Conservation (phyloP, 1,140 invertebrate genomes). For the Ooceraea biroi region DNA sequence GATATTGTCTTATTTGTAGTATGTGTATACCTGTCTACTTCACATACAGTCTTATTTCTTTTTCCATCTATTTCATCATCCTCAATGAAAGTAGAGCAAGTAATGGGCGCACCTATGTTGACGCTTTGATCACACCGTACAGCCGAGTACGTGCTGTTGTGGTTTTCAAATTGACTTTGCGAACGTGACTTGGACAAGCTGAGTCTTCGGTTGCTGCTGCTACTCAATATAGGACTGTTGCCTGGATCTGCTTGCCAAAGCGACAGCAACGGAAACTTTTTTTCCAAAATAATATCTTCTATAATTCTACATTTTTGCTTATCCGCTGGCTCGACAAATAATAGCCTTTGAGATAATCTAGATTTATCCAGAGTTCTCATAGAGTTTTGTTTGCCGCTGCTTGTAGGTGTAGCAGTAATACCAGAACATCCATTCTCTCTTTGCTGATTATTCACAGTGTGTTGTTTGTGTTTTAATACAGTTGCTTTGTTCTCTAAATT, state of each 20-base stretch:
- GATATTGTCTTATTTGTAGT: slow-evolving; percentile 46
- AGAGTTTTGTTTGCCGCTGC: neutral
- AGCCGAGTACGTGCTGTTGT: neutral
- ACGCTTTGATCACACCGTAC: slow-evolving; percentile 24
- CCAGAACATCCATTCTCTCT: neutral
- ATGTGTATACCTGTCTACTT: neutral
- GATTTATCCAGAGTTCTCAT: slow-evolving; percentile 10
- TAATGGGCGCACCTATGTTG: slow-evolving; percentile 64
- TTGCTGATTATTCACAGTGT: neutral
- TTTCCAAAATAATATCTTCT: slow-evolving; percentile 1
- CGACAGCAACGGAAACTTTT: neutral
- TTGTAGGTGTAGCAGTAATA: slow-evolving; percentile 17
- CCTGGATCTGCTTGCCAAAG: neutral
- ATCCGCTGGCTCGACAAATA: slow-evolving; percentile 58
- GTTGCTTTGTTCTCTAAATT: neutral
- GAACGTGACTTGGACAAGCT: neutral
- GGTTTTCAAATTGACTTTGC: slow-evolving; percentile 3
- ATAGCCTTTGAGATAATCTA: slow-evolving; percentile 48
- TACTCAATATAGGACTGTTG: slow-evolving; percentile 59
- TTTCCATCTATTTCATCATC: neutral
- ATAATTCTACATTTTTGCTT: neutral
- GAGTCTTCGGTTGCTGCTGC: slow-evolving; percentile 43
- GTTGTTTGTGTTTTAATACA: neutral
- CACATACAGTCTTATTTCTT: neutral
- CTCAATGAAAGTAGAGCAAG: slow-evolving; percentile 77